Conservation (phyloP, 2,797 vertebrate genomes). For the Eulemur mongoz region DNA sequence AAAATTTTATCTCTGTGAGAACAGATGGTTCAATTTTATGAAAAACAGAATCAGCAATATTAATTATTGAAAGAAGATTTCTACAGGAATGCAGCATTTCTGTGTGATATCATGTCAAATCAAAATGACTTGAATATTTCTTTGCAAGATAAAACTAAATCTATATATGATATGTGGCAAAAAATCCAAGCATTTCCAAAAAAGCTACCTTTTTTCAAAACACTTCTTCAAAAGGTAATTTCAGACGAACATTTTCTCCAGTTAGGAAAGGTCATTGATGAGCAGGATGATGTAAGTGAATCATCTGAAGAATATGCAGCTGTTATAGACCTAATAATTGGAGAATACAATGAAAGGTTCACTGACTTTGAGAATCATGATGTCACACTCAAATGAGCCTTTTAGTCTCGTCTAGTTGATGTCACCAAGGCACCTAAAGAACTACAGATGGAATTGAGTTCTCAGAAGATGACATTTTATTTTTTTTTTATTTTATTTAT, state of each 20-base stretch:
- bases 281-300: not conserved
- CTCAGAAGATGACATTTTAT: not conserved
- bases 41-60: not conserved
- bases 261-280: not conserved
- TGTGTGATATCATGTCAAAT: not conserved
- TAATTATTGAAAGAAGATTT: not conserved
- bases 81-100: not conserved
- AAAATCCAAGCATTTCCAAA: not conserved
- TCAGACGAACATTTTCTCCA: not conserved
- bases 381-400: not conserved
- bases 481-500: too few species aligned
- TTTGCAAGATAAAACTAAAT: not conserved
- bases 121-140: not conserved
- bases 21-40: not conserved
- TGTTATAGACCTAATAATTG: not conserved
- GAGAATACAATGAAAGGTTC: not conserved
- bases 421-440: not conserved
- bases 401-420: not conserved
- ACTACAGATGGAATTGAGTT: not conserved
- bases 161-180: not conserved
- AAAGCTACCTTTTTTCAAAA: not conserved
- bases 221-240: not conserved
- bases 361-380: not conserved
- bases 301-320: not conserved
- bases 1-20: not conserved